A percentile compares a stretch with the other conserved stretches of the same genome.
Evolutionary conservation across 2,888 invertebrate genomes (phyloP).

Genomic region (Euphydryas editha): DNA sequence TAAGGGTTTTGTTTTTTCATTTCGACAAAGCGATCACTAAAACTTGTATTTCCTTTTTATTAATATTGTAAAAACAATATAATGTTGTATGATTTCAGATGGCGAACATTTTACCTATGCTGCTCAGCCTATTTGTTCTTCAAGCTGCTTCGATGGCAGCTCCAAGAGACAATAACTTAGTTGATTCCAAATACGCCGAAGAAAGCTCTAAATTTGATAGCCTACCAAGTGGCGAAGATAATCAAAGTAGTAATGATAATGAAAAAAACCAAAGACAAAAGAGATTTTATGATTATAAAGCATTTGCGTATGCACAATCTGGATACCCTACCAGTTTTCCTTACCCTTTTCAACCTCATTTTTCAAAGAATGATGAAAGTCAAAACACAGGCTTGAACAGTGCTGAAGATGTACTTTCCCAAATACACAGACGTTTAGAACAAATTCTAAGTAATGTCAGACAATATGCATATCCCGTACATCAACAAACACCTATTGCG

Average conservation of each 20-base stretch:
- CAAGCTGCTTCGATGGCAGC: constrained; percentile 57
- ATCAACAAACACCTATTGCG: constrained; percentile 30
- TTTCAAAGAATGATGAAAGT: constrained; percentile 41
- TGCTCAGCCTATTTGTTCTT: constrained; percentile 55
- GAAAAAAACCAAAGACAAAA: constrained; percentile 48
- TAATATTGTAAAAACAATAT: not conserved
- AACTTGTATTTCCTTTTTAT: too few relatives aligned
- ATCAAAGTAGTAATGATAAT: constrained; percentile 45
- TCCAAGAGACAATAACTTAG: constrained; percentile 54
- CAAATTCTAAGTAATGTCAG: constrained; percentile 39
- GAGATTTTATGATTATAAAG: constrained; percentile 49
- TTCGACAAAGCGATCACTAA: too few relatives aligned
- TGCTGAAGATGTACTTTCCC: constrained; percentile 37
- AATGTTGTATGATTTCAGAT: constrained; percentile 62
- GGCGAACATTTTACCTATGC: constrained; percentile 49
- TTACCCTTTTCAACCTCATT: constrained; percentile 28
- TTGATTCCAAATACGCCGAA: constrained; percentile 35
- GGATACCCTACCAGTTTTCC: constrained; percentile 23
- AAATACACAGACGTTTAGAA: constrained; percentile 44
- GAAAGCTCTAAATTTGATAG: constrained; percentile 48
- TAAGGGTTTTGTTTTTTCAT: too few relatives aligned
- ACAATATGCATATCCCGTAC: constrained; percentile 32
- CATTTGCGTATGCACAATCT: constrained; percentile 34
- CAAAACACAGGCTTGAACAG: constrained; percentile 41
- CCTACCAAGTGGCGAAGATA: constrained; percentile 43